phyloP scores from a whole-genome alignment of 1,140 invertebrate species.

The Phymastichus coffea region DNA sequence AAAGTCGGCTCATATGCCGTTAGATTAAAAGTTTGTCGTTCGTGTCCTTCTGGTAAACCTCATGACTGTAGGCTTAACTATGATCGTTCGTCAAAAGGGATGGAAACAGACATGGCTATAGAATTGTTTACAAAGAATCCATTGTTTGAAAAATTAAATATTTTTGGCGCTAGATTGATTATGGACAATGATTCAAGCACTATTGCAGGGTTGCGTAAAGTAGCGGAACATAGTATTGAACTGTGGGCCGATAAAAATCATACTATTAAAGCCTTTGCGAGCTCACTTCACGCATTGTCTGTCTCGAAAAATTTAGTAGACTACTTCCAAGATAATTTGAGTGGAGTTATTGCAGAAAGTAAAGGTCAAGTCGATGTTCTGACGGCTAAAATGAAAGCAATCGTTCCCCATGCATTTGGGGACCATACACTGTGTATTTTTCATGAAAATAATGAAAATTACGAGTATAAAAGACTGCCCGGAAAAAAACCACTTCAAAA shows the following conservation, averaged over 20 bases:
- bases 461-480: conserved; percentile 19
- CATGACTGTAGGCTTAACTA: conserved; percentile 25
- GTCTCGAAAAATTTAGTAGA: conserved; percentile 12
- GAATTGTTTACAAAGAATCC: conserved; percentile 22
- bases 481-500: conserved; percentile 20
- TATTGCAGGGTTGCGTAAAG: conserved; percentile 11
- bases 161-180: conserved; percentile 14
- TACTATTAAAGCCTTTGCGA: conserved; percentile 5
- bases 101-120: conserved; percentile 28
- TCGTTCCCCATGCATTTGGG: conserved; percentile 33
- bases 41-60: conserved; percentile 1
- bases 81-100: conserved; percentile 18
- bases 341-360: conserved; percentile 11
- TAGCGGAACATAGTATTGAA: background rate
- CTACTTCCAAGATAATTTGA: conserved; percentile 26
- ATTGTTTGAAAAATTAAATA: conserved; percentile 14
- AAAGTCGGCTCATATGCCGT: conserved; percentile 14
- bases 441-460: conserved; percentile 21
- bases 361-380: conserved; percentile 16
- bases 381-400: conserved; percentile 18
- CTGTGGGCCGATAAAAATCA: conserved; percentile 32
- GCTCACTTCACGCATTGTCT: background rate
- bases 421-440: conserved; percentile 30
- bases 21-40: conserved; percentile 4
- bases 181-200: conserved; percentile 27